Percentiles rank a stretch among this genome's conserved stretches.
phyloP scores from a whole-genome alignment of 2,888 invertebrate genomes.

The Neocrepidodera transversa region DNA sequence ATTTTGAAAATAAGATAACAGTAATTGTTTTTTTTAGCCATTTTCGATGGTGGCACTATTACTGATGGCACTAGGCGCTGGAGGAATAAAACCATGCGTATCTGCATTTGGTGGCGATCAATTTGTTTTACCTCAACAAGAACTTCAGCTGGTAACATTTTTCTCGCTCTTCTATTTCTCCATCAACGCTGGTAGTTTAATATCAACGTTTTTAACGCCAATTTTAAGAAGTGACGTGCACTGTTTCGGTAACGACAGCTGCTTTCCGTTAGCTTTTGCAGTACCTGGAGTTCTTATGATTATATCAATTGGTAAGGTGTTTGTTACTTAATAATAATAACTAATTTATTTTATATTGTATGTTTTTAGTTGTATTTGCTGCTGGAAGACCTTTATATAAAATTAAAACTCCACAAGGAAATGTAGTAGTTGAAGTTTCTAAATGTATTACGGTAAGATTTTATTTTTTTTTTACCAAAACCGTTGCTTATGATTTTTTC shows the following conservation, averaged over 20 bases:
- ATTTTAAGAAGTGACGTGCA: conserved; percentile 79
- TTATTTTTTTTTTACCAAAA: neutral
- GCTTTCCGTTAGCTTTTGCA: conserved; percentile 87
- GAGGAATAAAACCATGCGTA: conserved; percentile 96
- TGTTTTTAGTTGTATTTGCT: conserved; percentile 77
- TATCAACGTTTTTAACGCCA: conserved; percentile 89
- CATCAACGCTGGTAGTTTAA: conserved; percentile 89
- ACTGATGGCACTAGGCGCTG: conserved; percentile 87
- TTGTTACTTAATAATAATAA: neutral
- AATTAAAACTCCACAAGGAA: conserved; percentile 81
- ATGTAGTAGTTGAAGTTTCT: conserved; percentile 79
- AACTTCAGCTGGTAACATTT: conserved; percentile 78
- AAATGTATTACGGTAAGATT: conserved; percentile 77
- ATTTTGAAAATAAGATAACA: no score
- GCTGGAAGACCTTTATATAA: conserved; percentile 79
- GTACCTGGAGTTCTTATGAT: conserved; percentile 89
- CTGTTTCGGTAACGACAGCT: conserved; percentile 79
- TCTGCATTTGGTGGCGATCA: conserved; percentile 96
- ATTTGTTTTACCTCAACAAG: conserved; percentile 82
- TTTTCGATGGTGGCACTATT: conserved; percentile 68
- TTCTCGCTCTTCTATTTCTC: conserved; percentile 95
- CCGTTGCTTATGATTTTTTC: neutral
- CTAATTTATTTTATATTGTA: neutral
- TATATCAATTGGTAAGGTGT: conserved; percentile 73
- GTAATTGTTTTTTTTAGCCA: conserved; percentile 26